These are phyloP conservation scores for Venusia cambrica DNA, from an alignment of 2,888 invertebrate genomes.

Conservation along the genomic window DNA sequence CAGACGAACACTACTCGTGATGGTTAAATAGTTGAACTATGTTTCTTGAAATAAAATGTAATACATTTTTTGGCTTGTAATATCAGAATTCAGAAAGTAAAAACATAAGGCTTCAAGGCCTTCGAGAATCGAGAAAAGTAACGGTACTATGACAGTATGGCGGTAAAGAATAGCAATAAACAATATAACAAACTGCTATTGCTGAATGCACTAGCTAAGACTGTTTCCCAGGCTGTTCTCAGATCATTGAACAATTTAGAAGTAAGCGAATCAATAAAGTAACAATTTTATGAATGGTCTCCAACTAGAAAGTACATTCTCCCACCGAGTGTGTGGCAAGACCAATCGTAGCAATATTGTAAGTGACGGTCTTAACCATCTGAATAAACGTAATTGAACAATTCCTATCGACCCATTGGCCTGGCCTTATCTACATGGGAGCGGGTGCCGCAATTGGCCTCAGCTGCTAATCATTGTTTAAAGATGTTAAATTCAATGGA, in stretches of 20 bases:
- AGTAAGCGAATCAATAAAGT: slow-evolving; percentile 23
- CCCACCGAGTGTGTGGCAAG: slow-evolving; percentile 52
- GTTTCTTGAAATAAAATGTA: too few species aligned
- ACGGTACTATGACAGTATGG: slow-evolving; percentile 5
- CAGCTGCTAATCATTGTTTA: slow-evolving; percentile 59
- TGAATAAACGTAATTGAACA: slow-evolving; percentile 76
- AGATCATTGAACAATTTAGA: slow-evolving; percentile 23
- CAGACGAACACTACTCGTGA: too few species aligned
- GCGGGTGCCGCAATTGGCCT: slow-evolving; percentile 51
- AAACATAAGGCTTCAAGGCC: slow-evolving; percentile 14
- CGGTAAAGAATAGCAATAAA: slow-evolving; percentile 9
- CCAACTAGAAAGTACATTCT: slow-evolving; percentile 30
- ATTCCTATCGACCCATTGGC: slow-evolving; percentile 74
- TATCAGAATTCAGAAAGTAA: too few species aligned
- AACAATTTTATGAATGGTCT: slow-evolving; percentile 29
- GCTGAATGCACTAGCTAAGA: slow-evolving; percentile 14
- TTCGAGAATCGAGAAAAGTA: slow-evolving; percentile 10
- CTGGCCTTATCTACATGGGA: slow-evolving; percentile 65
- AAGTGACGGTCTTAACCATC: slow-evolving; percentile 74
- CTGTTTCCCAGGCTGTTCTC: slow-evolving; percentile 20
- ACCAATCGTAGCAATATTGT: slow-evolving; percentile 58
- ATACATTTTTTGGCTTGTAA: too few species aligned
- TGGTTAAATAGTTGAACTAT: too few species aligned
- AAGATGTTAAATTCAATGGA: slow-evolving; percentile 46
- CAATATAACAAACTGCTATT: slow-evolving; percentile 9